Evolutionary conservation across 1,140 invertebrate species (phyloP), one percentile per base, ranked within the genome.

Genomic region (Steinernema khuongi): DNA sequence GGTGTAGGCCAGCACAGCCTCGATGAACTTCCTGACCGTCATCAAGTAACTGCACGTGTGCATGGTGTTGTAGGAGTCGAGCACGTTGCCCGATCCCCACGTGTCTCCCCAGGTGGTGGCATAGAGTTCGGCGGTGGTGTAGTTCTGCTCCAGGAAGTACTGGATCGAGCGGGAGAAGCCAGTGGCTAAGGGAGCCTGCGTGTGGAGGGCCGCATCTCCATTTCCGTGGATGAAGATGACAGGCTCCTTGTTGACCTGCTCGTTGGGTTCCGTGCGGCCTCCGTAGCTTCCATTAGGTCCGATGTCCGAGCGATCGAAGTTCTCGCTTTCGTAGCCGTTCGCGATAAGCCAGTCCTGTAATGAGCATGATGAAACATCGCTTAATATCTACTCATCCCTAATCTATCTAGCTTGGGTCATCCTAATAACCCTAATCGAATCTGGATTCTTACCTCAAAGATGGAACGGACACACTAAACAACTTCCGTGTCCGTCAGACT

Each of bases 51-150:
- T 71, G 44, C 83, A 84, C 1, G 83, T 84, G 69, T 84, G 83
- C 74, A 84, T 84, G 14, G 80, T 79, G 2, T 66, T 80, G 70
- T 81, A 81, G 44, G 73, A 81, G 67, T 83, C 82, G 11, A 84
- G 67, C n/a, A 84, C 78, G 44, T 82, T 81, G 31, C 83, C 83
- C 68, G 80, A 80, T 26, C 83, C 83, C 83, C 83, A 84, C n/a
- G 83, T 79, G 73, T 84, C 84, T 22, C 83, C 83, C 83, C 83
- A 84, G 29, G 83, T 85, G 7, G 83, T 84, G 17, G 83, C 78
- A 71, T 84, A 84, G 4, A 84, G 68, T 41, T 84, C 83, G 1
- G 83, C 82, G 67, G 66, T 68, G 22, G 69, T 80, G 67, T 77
- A 74, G 67, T 84, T 84, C 69, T 84, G 83, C 71, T 84, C 83